These are phyloP conservation scores for Encarsia formosa DNA, from an alignment of 2,888 invertebrate genomes.

Conservation along the genomic window DNA sequence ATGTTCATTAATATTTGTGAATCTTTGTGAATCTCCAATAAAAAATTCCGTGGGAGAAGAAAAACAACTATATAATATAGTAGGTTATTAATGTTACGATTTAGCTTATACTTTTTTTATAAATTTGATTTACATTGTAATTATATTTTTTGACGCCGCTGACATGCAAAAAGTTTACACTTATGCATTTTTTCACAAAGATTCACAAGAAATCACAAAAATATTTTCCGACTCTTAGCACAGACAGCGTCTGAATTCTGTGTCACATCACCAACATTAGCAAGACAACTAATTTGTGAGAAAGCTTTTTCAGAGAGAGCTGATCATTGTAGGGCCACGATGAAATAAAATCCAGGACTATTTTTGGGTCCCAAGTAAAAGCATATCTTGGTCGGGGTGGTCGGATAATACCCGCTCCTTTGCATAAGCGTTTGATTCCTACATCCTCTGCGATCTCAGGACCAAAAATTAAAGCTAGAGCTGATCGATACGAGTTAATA, in stretches of 20 bases:
- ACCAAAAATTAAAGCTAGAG: not conserved
- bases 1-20: too few relatives aligned
- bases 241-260: conserved; percentile 17
- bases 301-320: conserved; percentile 10
- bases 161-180: too few relatives aligned
- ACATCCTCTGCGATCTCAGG: not conserved
- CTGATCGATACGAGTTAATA: not conserved
- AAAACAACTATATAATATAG: too few relatives aligned
- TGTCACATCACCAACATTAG: conserved; percentile 25
- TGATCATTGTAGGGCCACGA: conserved; percentile 15
- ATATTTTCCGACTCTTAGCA: not conserved
- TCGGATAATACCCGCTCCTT: conserved; percentile 10
- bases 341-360: conserved; percentile 12
- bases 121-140: too few relatives aligned
- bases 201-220: too few relatives aligned
- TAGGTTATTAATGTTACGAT: too few relatives aligned
- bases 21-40: too few relatives aligned
- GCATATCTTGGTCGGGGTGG: conserved; percentile 22
- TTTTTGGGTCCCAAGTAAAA: conserved; percentile 20
- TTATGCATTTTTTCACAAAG: too few relatives aligned
- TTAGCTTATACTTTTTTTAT: too few relatives aligned
- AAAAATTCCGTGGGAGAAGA: too few relatives aligned
- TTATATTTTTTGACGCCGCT: too few relatives aligned
- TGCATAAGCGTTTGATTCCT: conserved; percentile 7
- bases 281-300: conserved; percentile 19